Evolutionary conservation across 2,888 invertebrate genomes (phyloP).

Genomic region (Eupithecia subumbrata): DNA sequence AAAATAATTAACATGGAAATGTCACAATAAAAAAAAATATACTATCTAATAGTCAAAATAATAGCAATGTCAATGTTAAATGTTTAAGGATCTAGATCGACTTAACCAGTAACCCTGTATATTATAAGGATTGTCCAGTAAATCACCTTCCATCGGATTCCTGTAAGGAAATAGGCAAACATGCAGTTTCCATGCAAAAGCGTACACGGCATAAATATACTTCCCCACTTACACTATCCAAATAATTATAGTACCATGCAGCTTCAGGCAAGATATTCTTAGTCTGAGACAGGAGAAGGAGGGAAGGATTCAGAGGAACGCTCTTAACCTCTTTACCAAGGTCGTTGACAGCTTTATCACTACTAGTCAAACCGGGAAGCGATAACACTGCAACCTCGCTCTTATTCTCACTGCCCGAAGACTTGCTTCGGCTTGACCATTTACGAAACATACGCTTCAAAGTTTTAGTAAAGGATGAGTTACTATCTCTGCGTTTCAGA

Average conservation of each 20-base stretch:
- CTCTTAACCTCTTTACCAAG: constrained; percentile 68
- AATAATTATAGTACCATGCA: constrained; percentile 81
- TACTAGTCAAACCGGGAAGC: constrained; percentile 67
- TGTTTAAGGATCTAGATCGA: no score
- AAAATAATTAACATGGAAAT: no score
- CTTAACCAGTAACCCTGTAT: no score
- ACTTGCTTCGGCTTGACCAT: constrained; percentile 60
- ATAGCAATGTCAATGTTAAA: no score
- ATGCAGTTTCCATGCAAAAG: constrained; percentile 35
- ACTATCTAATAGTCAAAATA: no score
- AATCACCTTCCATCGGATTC: neutral
- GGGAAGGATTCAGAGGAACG: constrained; percentile 69
- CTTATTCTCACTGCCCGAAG: constrained; percentile 55
- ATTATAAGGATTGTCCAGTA: neutral
- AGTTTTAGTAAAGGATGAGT: constrained; percentile 59
- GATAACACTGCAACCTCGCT: constrained; percentile 72
- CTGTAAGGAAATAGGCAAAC: constrained; percentile 15
- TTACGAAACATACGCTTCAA: constrained; percentile 51
- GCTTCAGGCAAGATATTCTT: constrained; percentile 69
- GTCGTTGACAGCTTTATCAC: constrained; percentile 65
- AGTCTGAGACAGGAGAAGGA: constrained; percentile 72
- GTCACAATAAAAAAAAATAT: no score
- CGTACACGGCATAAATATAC: constrained; percentile 54
- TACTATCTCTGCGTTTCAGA: constrained; percentile 56
- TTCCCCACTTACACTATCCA: constrained; percentile 79